These are phyloP conservation scores for Sussaba pulchella DNA, from an alignment of 2,888 invertebrate genomes.

Conservation along the genomic window DNA sequence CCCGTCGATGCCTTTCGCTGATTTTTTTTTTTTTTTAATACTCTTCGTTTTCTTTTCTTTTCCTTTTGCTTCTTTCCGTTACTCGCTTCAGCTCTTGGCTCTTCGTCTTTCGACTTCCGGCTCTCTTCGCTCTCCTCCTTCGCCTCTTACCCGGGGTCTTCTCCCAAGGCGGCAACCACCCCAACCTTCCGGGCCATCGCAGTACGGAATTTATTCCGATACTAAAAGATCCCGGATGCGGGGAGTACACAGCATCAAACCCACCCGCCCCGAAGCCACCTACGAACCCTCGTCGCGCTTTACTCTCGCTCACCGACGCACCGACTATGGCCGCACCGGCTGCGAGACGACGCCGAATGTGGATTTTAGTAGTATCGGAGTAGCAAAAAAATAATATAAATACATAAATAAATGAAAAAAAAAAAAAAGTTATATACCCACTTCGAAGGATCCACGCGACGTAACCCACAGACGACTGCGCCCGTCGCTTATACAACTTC, in stretches of 20 bases:
- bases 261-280: neutral
- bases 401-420: no score
- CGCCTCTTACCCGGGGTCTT: neutral
- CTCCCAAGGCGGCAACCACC: slow-evolving; percentile 16
- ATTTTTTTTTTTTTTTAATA: slow-evolving; percentile 36
- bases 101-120: slow-evolving; percentile 24
- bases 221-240: slow-evolving; percentile 64
- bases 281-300: neutral
- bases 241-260: slow-evolving; percentile 16
- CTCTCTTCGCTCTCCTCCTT: neutral
- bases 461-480: no score
- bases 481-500: slow-evolving; percentile 42
- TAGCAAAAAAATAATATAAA: neutral
- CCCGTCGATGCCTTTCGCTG: slow-evolving; percentile 41
- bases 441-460: no score
- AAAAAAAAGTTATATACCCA: no score
- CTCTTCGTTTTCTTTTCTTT: slow-evolving; percentile 30
- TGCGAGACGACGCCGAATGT: slow-evolving; percentile 28
- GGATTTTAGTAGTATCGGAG: slow-evolving; percentile 31
- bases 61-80: slow-evolving; percentile 19
- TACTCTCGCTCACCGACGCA: neutral
- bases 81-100: neutral
- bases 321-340: neutral
- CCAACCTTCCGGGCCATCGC: slow-evolving; percentile 49
- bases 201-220: slow-evolving; percentile 66